Base-by-base conservation (phyloP, 2,888 invertebrate genomes). In the Folsomia candida region DNA sequence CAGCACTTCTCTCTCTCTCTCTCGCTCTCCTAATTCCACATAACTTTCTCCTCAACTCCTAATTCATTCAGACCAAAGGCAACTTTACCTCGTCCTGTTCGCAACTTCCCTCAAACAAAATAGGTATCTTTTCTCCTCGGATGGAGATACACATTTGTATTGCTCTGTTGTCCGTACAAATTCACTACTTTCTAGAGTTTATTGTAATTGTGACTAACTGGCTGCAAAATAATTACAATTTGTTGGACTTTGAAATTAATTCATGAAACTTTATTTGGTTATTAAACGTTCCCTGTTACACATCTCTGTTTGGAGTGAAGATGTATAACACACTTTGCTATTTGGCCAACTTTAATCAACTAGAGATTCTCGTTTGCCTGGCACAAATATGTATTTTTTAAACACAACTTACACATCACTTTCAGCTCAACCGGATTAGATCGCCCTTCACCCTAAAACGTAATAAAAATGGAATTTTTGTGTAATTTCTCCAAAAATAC, bases 391-490 rank as follows among this genome's bases (percentile, higher is more conserved):
- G 47, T 9, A 47, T n/a, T n/a, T n/a, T n/a, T 47, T 47, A 47
- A 47, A 47, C 47, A 64, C 27, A 81, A 89, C 92, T 91, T 85
- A 94, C 93, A 93, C 86, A 93, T 93, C 75, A 94, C 92, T 78
- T 92, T 86, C 81, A 94, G 89, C 79, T 89, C 88, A 79, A 94
- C 88, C 82, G 91, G 90, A 84, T 93, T 91, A 86, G 93, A 93
- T 82, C 90, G 88, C 65, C 93, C 92, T 85, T 93, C 93, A 27
- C 93, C 93, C n/a, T n/a, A n/a, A n/a, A n/a, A n/a, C n/a, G n/a
- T n/a, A n/a, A n/a, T n/a, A n/a, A n/a, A n/a, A n/a, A n/a, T n/a
- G n/a, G n/a, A n/a, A n/a, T n/a, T n/a, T n/a, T n/a, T n/a, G n/a
- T n/a, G n/a, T n/a, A n/a, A n/a, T n/a, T n/a, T n/a, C n/a, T n/a